Conservation (phyloP, 2,113 vertebrate species). For the Furnarius figulus region DNA sequence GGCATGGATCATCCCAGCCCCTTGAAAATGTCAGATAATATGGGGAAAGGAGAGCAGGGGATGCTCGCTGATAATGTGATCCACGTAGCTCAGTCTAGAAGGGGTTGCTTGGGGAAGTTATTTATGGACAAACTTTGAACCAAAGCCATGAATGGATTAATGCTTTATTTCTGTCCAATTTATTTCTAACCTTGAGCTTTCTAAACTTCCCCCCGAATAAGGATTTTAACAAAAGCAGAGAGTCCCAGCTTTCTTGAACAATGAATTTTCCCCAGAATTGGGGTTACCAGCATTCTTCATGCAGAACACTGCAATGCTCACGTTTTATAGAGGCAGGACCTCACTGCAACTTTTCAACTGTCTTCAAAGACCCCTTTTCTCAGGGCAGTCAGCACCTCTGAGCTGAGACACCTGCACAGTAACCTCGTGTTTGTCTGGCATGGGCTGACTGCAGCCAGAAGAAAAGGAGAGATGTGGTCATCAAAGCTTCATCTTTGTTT, state of each 20-base stretch:
- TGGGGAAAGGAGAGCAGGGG: background rate
- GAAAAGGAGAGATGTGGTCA: background rate
- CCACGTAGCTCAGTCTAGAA: background rate
- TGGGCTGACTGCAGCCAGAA: background rate
- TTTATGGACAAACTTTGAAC: background rate
- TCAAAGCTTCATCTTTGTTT: background rate
- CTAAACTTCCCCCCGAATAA: background rate
- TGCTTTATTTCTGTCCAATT: background rate
- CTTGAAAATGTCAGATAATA: background rate
- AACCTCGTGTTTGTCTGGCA: background rate
- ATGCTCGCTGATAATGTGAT: background rate
- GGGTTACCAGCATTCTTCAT: background rate
- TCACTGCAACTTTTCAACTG: background rate
- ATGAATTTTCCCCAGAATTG: background rate
- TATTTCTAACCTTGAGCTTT: background rate
- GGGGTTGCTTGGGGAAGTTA: background rate
- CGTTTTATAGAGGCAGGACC: background rate
- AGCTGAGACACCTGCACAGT: background rate
- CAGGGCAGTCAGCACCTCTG: background rate
- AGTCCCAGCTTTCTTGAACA: background rate
- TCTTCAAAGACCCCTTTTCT: background rate
- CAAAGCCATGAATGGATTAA: background rate
- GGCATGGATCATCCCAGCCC: background rate
- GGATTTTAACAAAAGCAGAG: background rate
- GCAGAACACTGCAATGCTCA: background rate